A percentile compares a stretch with the other conserved stretches of the same genome.
Evolutionary conservation across 2,797 vertebrate genomes (phyloP).

Genomic region (Nannoperca obscura): DNA sequence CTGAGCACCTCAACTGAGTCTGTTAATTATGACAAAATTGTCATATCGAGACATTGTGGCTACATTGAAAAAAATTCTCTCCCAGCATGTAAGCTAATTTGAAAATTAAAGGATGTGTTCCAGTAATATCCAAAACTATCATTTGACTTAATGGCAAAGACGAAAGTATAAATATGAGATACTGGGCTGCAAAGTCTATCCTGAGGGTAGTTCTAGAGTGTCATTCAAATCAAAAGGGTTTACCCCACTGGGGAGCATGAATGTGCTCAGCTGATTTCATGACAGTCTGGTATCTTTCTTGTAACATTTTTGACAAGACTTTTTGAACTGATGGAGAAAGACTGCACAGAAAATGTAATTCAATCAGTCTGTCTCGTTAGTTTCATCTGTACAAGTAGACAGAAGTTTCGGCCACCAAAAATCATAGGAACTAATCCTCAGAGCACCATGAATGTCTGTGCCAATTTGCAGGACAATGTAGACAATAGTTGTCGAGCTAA

Average conservation of each 20-base stretch:
- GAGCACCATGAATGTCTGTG: not conserved
- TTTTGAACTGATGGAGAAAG: not conserved
- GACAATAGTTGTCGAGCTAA: not conserved
- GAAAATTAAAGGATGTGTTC: not conserved
- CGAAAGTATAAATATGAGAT: too few species aligned
- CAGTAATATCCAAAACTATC: not conserved
- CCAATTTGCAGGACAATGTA: conserved; percentile 7
- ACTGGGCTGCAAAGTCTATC: too few species aligned
- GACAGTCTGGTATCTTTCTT: not conserved
- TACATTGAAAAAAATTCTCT: not conserved
- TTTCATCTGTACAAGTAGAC: not conserved
- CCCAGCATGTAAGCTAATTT: not conserved
- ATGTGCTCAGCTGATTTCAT: not conserved
- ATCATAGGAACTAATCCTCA: conserved; percentile 10
- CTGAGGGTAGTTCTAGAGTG: not conserved
- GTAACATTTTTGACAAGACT: not conserved
- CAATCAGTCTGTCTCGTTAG: not conserved
- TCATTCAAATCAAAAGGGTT: not conserved
- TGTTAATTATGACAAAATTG: not conserved
- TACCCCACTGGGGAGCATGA: not conserved
- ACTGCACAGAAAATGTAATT: too few species aligned
- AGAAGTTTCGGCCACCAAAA: not conserved
- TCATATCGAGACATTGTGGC: not conserved
- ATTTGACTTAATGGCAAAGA: not conserved
- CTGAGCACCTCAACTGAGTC: not conserved